Base-by-base conservation (phyloP, 2,797 vertebrate species). In the Scolopax rusticola region DNA sequence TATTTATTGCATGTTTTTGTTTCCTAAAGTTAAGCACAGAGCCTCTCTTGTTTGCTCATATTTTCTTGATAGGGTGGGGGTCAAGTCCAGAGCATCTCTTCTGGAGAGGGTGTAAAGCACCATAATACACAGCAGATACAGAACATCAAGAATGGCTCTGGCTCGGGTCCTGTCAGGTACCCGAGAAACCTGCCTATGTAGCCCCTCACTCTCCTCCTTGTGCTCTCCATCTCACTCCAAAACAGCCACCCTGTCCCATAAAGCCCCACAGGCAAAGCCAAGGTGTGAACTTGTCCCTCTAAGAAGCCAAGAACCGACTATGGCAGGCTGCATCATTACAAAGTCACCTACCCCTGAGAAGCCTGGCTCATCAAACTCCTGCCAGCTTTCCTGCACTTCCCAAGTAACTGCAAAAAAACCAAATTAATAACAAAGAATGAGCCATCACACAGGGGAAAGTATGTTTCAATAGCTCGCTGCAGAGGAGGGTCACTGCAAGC, bases 371-470 rank as follows among this genome's bases (percentile, higher is more conserved):
- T 93, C 75, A 84, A 85, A 89, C 57, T 84, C 64, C 74, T 95
- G 77, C 48, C 84, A 91, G 21, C 70, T 53, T 64, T 73, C 40
- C 51, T 40, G 76, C 77, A 74, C 71, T 92, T 94, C 88, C 67
- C 84, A 87, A 57, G 64, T 95, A 97, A 97, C 69, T 93, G 90
- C 86, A 87, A 48, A 87, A 94, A 84, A 36, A 36, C 36, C 68
- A 50, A 95, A 90, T 87, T 95, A 94, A 95, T 78, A 75, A 91
- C 88, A 93, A 95, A 95, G 90, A 92, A 92, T 54, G 75, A 97
- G 77, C 67, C 75, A 61, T 81, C 84, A 92, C 89, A 84, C 78
- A 81, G 78, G 27, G 85, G 76, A 53, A 96, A 87, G 74, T 27
- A 25, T 40, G 36, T 67, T 93, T 95, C 45, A 89, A 77, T 12